Base-by-base conservation (phyloP, 2,797 vertebrate species). In the Amblyraja radiata region DNA sequence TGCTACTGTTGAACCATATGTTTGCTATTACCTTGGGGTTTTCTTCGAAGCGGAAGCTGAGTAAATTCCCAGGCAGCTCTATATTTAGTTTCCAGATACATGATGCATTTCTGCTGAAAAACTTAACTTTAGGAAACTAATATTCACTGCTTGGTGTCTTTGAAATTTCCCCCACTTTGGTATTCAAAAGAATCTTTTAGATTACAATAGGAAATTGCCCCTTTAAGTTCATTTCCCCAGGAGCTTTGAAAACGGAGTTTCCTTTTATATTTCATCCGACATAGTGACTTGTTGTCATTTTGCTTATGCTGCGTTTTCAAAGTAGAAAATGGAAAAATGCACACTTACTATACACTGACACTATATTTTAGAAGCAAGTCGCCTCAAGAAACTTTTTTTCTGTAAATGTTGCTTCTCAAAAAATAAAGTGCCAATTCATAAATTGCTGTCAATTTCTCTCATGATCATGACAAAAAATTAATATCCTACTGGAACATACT, bases 171-270 rank as follows among this genome's bases (percentile, higher is more conserved):
- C 39, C 36, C 25, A 5, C 76, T n/a, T 32, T 32, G 46, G 54
- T 74, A 74, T 76, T 76, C 73, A 76, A 92, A 73, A 32, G 14
- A 54, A 90, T 32, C 5, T 73, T 92, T 21, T 21, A 76, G 25
- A 76, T 92, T 28, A 92, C 68, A 74, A 54, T 74, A 74, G 90
- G 71, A 76, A 92, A 92, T 92, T 28, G 32, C 65, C 23, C 65
- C 76, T 92, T 92, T 74, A 92, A 92, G 36, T 92, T 76, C 39
- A 92, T 76, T 92, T 92, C 90, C 90, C 74, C 46, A 74, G 68
- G 68, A 91, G 23, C 39, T 91, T 91, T 91, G 10, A 74, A 54
- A 54, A 84, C 8, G 46, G 73, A 18, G 36, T 13, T 91, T 91
- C 39, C 39, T 54, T 74, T 92, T 46, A 90, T 39, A 90, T 73